Percentiles rank a stretch among this genome's conserved stretches.
Conservation (phyloP, 2,797 vertebrate genomes). For the Rhadinocentrus ornatus region DNA sequence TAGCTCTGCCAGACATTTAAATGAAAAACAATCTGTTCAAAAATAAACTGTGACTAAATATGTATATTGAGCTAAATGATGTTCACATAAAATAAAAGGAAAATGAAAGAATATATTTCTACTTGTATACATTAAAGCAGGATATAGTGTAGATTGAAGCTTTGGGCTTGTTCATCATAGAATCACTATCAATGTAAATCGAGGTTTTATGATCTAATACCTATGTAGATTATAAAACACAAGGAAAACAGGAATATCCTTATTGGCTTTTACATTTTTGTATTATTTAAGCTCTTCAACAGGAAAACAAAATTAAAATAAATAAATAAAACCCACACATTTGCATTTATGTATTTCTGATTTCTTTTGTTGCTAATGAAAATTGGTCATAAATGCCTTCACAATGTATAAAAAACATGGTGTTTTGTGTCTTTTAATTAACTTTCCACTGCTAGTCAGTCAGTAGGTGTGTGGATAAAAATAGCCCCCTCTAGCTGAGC, state of each 20-base stretch:
- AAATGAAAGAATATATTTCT: not conserved
- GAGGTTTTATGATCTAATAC: no score
- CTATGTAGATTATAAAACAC: no score
- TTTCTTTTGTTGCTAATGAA: no score
- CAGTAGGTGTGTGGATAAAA: conserved; percentile 68
- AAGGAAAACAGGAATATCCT: no score
- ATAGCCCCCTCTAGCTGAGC: conserved; percentile 73
- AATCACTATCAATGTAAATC: no score
- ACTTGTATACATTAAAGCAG: not conserved
- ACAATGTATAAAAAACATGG: conserved; percentile 16
- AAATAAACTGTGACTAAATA: not conserved
- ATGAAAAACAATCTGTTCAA: not conserved
- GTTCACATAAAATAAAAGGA: not conserved
- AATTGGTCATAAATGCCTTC: not conserved
- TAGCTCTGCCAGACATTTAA: not conserved
- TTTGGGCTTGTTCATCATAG: not conserved
- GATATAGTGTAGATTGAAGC: not conserved
- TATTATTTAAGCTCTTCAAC: no score
- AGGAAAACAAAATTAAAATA: no score
- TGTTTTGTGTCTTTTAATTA: conserved; percentile 65
- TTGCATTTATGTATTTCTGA: no score
- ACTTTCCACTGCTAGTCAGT: conserved; percentile 55
- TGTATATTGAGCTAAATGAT: not conserved
- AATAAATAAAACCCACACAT: no score
- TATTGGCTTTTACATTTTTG: no score